Base-by-base conservation (phyloP, 92 coral and sea anemone genomes). In the Porites lobata region DNA sequence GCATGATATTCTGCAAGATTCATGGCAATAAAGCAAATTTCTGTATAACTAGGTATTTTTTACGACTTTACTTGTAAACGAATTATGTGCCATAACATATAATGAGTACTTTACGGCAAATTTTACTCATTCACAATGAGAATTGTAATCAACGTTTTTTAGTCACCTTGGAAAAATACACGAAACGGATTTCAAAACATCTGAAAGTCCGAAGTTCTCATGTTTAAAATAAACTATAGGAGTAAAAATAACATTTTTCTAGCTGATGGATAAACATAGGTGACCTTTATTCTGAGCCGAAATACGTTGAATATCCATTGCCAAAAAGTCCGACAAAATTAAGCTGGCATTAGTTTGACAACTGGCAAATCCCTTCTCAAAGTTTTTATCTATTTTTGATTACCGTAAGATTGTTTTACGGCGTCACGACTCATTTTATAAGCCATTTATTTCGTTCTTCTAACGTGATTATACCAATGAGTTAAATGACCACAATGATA, bases 341-440 rank as follows among this genome's bases (percentile, higher is more conserved):
- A 69, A 61, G 63, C 19, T 12, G 17, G 72, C 12, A 51, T 67
- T 52, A 43, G 38, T 20, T 29, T 69, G 15, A 71, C 57, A 43
- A 82, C 50, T n/a, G 43, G 50, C 52, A 82, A 70, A 82, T 69
- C 58, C 78, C 56, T 57, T 69, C 68, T 72, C 56, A 11, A 38
- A 56, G 78, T 50, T 32, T 52, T 77, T 70, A 82, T 71, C 77
- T 58, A 57, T 82, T 26, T 10, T 43, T 11, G 66, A 57, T 52
- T 12, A 70, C 7, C 54, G 15, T 14, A 56, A 18, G 77, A 82
- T 82, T 38, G 78, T 57, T 56, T 56, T 71, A 18, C 76, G 14
- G 12, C 78, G 19, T 82, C 86, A 82, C 86, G 78, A 70, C 57
- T 82, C 69, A n/a, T 3, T 70, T 32, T 70, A 6, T 1, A 71